phyloP scores from a whole-genome alignment of 2,797 vertebrate species.

The Muscicapa comitata region DNA sequence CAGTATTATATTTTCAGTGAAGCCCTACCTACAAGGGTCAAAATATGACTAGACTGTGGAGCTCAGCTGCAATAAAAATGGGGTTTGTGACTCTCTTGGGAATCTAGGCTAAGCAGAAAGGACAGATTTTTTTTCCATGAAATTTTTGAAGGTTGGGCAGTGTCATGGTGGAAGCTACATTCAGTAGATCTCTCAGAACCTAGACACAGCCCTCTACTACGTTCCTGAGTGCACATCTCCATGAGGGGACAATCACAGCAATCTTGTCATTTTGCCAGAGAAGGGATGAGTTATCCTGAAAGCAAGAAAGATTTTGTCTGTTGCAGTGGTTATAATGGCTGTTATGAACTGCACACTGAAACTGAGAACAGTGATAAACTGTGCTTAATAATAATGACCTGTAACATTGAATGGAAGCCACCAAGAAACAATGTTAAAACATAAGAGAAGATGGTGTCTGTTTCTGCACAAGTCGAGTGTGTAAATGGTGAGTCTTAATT shows the following conservation, averaged over 20 bases:
- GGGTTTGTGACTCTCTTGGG: background rate
- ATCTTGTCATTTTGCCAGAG: background rate
- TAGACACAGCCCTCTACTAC: background rate
- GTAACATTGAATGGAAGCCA: background rate
- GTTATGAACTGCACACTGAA: accelerated
- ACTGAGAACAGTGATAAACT: background rate
- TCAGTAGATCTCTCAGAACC: background rate
- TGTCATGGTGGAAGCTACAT: background rate
- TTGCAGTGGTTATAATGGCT: background rate
- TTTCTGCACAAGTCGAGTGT: background rate
- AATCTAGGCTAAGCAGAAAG: background rate
- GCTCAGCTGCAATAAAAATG: background rate
- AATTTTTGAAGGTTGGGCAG: background rate
- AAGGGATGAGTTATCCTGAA: background rate
- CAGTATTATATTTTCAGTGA: background rate
- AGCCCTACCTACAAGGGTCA: background rate
- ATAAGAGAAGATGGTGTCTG: background rate
- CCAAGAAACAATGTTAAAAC: background rate
- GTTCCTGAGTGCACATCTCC: background rate
- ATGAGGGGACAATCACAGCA: background rate
- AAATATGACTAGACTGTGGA: background rate
- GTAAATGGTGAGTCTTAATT: background rate
- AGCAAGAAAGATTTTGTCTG: background rate
- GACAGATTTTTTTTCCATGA: background rate
- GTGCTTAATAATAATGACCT: background rate